Percentiles rank a stretch among this genome's conserved stretches.
Evolutionary conservation across 2,113 vertebrate species (phyloP).

Genomic region (Apistogramma diplotaenia): DNA sequence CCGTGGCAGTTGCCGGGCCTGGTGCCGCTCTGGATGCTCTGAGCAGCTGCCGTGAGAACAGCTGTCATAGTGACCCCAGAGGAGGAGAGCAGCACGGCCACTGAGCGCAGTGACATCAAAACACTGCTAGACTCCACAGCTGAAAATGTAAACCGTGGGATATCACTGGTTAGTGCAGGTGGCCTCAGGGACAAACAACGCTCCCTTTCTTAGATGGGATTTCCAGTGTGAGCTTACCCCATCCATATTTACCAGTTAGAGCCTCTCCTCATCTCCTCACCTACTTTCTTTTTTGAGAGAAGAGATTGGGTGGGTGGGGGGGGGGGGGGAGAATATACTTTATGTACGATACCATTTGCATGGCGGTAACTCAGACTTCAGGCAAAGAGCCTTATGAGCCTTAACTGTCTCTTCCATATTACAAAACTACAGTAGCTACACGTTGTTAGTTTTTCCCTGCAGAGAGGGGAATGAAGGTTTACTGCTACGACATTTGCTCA

Average conservation of each 20-base stretch:
- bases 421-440: not conserved
- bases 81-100: slow-evolving; percentile 29
- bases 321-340: not conserved
- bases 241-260: slow-evolving; percentile 33
- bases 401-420: not conserved
- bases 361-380: not conserved
- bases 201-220: slow-evolving; percentile 14
- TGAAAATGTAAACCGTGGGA: slow-evolving; percentile 57
- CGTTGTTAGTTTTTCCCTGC: not conserved
- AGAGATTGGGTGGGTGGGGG: not conserved
- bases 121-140: slow-evolving; percentile 51
- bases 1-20: slow-evolving; percentile 1
- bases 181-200: slow-evolving; percentile 55
- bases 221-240: slow-evolving; percentile 1
- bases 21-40: slow-evolving; percentile 14
- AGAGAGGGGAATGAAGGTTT: not conserved
- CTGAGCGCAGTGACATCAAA: slow-evolving; percentile 44
- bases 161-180: slow-evolving; percentile 50
- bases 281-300: not conserved
- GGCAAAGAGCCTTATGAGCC: not conserved
- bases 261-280: not conserved
- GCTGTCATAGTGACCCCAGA: slow-evolving; percentile 55
- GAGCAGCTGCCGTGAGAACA: slow-evolving; percentile 61
- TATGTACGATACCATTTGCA: not conserved
- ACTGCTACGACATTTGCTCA: not conserved